Percentiles rank a stretch among this genome's conserved stretches.
Evolutionary conservation across 2,113 vertebrate genomes (phyloP).

Genomic region (Sphaerodactylus townsendi): DNA sequence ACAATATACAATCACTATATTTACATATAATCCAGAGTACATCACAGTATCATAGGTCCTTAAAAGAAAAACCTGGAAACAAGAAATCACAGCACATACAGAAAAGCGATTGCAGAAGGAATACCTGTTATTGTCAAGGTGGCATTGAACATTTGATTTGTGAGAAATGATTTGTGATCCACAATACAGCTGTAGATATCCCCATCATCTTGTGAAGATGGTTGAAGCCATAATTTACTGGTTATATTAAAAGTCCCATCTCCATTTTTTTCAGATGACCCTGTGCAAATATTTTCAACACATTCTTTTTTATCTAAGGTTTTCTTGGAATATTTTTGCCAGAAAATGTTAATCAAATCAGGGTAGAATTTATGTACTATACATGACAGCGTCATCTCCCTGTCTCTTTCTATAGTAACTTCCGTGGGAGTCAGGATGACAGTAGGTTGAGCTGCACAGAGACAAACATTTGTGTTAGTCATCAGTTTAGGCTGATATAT

Average conservation of each 20-base stretch:
- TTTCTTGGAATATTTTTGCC: background rate
- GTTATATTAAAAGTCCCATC: conserved; percentile 43
- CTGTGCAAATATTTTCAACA: background rate
- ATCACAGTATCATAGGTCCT: too few species aligned
- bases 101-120: background rate
- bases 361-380: conserved; percentile 39
- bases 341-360: background rate
- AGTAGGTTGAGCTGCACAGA: conserved; percentile 24
- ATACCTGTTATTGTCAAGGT: conserved; percentile 32
- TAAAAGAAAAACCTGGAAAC: too few species aligned
- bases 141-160: background rate
- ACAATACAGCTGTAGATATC: conserved; percentile 40
- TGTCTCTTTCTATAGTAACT: background rate
- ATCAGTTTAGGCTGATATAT: background rate
- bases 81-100: too few species aligned
- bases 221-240: conserved; percentile 32
- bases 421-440: background rate
- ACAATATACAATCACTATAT: too few species aligned
- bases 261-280: background rate
- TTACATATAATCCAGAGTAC: too few species aligned
- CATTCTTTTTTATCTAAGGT: background rate
- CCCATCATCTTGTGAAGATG: conserved; percentile 13
- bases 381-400: conserved; percentile 5
- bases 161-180: background rate
- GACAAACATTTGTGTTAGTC: conserved; percentile 1